Evolutionary conservation across 2,113 vertebrate species (phyloP).

Genomic region (Solea solea): DNA sequence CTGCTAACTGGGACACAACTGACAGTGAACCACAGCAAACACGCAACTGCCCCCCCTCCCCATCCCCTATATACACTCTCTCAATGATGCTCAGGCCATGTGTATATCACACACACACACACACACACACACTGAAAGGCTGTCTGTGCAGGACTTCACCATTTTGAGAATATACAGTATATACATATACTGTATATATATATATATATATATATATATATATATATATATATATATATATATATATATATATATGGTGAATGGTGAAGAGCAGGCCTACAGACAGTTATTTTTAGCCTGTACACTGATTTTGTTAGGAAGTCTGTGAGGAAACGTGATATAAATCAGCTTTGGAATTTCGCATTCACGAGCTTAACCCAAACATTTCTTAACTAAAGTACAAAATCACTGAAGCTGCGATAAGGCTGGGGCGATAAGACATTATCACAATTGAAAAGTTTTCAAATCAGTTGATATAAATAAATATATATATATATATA

Average conservation of each 20-base stretch:
- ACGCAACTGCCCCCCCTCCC: constrained; percentile 40
- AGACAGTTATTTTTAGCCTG: constrained; percentile 26
- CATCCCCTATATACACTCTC: constrained; percentile 14
- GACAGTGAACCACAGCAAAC: constrained; percentile 77
- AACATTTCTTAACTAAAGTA: constrained; percentile 2
- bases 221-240: too few species aligned
- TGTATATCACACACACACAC: constrained; percentile 41
- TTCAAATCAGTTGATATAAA: too few species aligned
- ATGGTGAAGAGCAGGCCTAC: neutral
- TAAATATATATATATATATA: too few species aligned
- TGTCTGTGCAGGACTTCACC: constrained; percentile 38
- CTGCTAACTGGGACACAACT: constrained; percentile 81
- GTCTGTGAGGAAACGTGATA: constrained; percentile 22
- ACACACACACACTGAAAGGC: constrained; percentile 44
- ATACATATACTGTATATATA: too few species aligned
- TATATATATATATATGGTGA: too few species aligned
- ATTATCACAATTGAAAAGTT: too few species aligned
- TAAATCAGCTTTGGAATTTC: constrained; percentile 25
- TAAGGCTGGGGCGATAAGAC: too few species aligned
- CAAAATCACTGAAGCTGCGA: neutral
- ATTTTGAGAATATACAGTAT: constrained; percentile 35
- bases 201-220: too few species aligned
- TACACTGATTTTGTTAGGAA: constrained; percentile 2
- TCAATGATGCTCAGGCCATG: constrained; percentile 43
- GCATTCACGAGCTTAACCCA: neutral